Evolutionary conservation across 2,797 vertebrate species (phyloP).

Genomic region (Sphaeramia orbicularis): DNA sequence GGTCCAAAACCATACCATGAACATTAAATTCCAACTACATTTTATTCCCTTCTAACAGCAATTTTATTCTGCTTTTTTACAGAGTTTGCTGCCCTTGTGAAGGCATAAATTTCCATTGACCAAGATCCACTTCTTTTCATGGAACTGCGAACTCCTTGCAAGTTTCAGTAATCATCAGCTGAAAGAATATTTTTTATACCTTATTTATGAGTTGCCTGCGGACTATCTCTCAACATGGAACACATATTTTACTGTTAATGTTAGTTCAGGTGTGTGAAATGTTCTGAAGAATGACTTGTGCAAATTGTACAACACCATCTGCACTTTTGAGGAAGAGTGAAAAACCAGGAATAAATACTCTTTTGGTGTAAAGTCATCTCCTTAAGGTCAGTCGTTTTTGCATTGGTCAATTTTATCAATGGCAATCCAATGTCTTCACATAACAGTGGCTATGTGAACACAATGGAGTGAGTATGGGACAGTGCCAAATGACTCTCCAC

Average conservation of each 20-base stretch:
- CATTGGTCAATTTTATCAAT: not conserved
- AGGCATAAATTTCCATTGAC: conserved; percentile 86
- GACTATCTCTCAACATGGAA: conserved; percentile 81
- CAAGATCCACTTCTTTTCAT: conserved; percentile 82
- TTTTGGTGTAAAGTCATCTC: conserved; percentile 83
- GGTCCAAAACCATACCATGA: conserved; percentile 2
- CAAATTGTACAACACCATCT: conserved; percentile 82
- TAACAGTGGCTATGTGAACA: conserved; percentile 25
- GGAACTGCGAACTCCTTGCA: conserved; percentile 81
- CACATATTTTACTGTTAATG: conserved; percentile 77
- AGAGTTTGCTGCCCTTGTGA: conserved; percentile 87
- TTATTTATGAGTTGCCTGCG: conserved; percentile 87
- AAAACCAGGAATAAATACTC: conserved; percentile 89
- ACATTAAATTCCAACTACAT: conserved; percentile 12
- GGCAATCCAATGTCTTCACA: conserved; percentile 7
- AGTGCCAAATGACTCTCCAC: conserved; percentile 9
- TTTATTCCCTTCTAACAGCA: conserved; percentile 63
- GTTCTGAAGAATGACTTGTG: conserved; percentile 81
- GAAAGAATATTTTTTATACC: conserved; percentile 88
- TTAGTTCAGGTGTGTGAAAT: conserved; percentile 77
- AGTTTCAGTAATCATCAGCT: conserved; percentile 82
- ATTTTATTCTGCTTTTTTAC: conserved; percentile 75
- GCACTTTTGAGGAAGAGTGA: conserved; percentile 87
- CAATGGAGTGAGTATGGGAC: conserved; percentile 16
- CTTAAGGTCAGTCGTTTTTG: conserved; percentile 50